Conservation (phyloP, 1,140 invertebrate species). For the Drepana arcuata region DNA sequence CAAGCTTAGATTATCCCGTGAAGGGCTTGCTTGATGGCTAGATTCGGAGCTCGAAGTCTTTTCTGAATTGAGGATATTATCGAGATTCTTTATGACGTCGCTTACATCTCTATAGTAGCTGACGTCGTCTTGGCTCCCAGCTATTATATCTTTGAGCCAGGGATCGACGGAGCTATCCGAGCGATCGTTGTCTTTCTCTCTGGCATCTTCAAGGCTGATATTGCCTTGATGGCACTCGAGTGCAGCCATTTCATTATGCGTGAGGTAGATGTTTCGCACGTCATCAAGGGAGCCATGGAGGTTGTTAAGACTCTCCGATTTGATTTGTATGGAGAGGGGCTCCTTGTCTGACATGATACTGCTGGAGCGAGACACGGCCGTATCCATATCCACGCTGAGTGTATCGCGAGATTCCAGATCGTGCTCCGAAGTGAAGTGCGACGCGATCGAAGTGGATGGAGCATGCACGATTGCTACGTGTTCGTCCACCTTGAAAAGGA, state of each 20-base stretch:
- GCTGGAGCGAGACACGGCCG: conserved; percentile 53
- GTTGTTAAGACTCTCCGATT: conserved; percentile 72
- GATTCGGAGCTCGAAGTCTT: conserved; percentile 75
- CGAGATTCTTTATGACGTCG: conserved; percentile 77
- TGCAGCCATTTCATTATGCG: conserved; percentile 46
- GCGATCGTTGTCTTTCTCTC: conserved; percentile 45
- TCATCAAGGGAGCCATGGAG: conserved; percentile 76
- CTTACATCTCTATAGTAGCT: conserved; percentile 75
- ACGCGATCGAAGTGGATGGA: conserved; percentile 40
- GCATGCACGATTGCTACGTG: conserved; percentile 54
- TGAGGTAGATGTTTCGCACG: conserved; percentile 60
- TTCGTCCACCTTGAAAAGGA: conserved; percentile 63
- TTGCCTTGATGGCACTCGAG: conserved; percentile 58
- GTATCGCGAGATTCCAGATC: conserved; percentile 42
- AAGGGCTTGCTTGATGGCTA: conserved; percentile 72
- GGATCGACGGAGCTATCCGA: conserved; percentile 69
- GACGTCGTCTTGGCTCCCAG: conserved; percentile 68
- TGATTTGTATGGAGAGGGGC: conserved; percentile 51
- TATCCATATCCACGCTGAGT: conserved; percentile 51
- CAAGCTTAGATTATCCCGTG: conserved; percentile 53
- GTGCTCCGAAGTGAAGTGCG: conserved; percentile 43
- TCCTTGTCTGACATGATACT: conserved; percentile 64
- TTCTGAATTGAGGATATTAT: conserved; percentile 76
- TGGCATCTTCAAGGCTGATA: conserved; percentile 40
- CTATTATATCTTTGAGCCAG: conserved; percentile 73